phyloP scores from a whole-genome alignment of 2,113 vertebrate genomes.

The Solenodon paradoxus region DNA sequence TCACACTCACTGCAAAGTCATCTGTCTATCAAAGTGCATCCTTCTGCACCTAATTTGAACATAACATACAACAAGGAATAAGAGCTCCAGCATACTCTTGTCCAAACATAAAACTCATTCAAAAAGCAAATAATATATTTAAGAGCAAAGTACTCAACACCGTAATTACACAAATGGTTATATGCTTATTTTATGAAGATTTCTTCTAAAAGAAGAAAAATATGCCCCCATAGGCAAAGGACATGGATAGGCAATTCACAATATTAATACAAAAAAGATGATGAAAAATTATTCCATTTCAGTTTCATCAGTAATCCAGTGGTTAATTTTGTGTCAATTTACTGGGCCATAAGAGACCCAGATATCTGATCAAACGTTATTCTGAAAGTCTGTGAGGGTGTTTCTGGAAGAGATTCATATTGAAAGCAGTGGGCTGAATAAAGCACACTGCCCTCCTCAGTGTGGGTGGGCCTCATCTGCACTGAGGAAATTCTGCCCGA shows the following conservation, averaged over 20 bases:
- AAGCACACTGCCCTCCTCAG: background rate
- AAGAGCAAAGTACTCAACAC: background rate
- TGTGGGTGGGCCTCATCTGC: no score
- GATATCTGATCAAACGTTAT: no score
- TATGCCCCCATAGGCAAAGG: background rate
- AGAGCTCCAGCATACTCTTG: background rate
- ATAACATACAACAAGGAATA: background rate
- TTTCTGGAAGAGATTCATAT: background rate
- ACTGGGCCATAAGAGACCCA: no score
- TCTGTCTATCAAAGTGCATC: fast-evolving
- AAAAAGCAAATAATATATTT: background rate
- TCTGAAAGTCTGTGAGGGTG: no score
- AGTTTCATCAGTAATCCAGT: no score
- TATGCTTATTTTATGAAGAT: background rate
- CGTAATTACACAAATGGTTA: background rate
- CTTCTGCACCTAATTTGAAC: no score
- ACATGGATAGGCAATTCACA: background rate
- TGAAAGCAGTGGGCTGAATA: background rate
- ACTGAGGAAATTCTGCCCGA: background rate
- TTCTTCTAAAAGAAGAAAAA: background rate
- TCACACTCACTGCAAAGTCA: background rate
- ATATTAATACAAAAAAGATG: background rate
- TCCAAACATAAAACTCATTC: background rate
- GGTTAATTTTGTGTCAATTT: background rate
- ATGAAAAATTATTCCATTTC: background rate